A percentile compares a stretch with the other conserved stretches of the same genome.
phyloP scores from a whole-genome alignment of 1,140 invertebrate genomes.

The Sinella curviseta region DNA sequence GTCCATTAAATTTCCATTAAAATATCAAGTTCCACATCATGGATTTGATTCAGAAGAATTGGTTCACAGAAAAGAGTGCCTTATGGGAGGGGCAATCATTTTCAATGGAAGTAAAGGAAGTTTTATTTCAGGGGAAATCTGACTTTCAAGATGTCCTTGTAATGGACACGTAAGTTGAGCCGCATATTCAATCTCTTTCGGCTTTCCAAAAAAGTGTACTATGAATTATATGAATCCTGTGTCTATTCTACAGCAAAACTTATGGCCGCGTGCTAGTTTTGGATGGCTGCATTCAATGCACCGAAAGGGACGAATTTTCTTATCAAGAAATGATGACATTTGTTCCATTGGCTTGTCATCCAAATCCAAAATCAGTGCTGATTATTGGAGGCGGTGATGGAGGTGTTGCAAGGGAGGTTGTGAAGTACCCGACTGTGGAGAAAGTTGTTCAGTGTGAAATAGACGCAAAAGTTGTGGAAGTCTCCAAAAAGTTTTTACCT shows the following conservation, averaged over 20 bases:
- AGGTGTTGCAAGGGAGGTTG: conserved; percentile 91
- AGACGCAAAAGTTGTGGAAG: conserved; percentile 85
- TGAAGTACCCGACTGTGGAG: conserved; percentile 88
- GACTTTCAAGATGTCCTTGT: conserved; percentile 87
- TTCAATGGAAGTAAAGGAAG: conserved; percentile 81
- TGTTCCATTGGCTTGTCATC: conserved; percentile 86
- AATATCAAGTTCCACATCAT: too few species aligned
- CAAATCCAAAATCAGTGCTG: conserved; percentile 81
- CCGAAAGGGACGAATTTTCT: conserved; percentile 92
- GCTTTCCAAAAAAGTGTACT: too few species aligned
- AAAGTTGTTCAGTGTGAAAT: conserved; percentile 92
- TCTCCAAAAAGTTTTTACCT: conserved; percentile 86
- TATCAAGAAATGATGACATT: conserved; percentile 99
- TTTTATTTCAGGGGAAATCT: conserved; percentile 80
- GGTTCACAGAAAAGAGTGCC: conserved; percentile 86
- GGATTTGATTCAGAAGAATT: conserved; percentile 72
- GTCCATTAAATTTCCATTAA: too few species aligned
- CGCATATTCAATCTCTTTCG: too few species aligned
- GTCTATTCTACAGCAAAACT: conserved; percentile 65
- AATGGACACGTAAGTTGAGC: conserved; percentile 75
- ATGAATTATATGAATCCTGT: conserved; percentile 32
- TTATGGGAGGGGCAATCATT: conserved; percentile 90
- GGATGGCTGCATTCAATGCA: conserved; percentile 96
- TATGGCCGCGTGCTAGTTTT: conserved; percentile 87
- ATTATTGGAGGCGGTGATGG: conserved; percentile 94